Percentiles rank a stretch among this genome's conserved stretches.
Conservation (phyloP, 1,140 invertebrate species). For the Sarcophaga peregrina region DNA sequence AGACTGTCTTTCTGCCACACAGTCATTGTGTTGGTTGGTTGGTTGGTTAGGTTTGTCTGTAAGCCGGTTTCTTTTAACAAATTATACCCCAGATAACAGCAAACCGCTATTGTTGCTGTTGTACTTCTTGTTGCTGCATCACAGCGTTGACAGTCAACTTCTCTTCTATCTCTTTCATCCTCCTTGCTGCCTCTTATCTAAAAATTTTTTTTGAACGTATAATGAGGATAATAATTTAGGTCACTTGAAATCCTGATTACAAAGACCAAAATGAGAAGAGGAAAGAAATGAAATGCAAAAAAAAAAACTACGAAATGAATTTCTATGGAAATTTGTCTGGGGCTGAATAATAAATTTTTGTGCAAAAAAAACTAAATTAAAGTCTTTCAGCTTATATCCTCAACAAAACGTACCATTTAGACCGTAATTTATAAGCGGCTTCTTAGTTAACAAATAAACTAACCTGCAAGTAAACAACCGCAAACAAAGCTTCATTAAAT, state of each 20-base stretch:
- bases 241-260: neutral
- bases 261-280: neutral
- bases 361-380: too few species aligned
- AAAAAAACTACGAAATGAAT: neutral
- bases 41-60: slow-evolving; percentile 26
- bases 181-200: neutral
- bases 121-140: neutral
- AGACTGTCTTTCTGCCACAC: neutral
- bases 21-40: neutral
- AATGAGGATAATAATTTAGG: slow-evolving; percentile 8
- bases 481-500: too few species aligned
- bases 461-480: too few species aligned
- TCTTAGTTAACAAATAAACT: too few species aligned
- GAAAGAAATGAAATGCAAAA: too few species aligned
- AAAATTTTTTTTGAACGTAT: neutral
- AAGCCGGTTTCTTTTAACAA: neutral
- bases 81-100: slow-evolving; percentile 1
- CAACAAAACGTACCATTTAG: too few species aligned
- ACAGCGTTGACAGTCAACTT: neutral
- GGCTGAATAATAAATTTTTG: too few species aligned
- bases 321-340: too few species aligned
- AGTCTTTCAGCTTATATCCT: too few species aligned
- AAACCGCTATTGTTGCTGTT: neutral
- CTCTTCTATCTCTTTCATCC: neutral
- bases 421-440: too few species aligned